These are phyloP conservation scores for Heterocephalus glaber DNA, from an alignment of 2,113 vertebrate species.

Conservation along the genomic window DNA sequence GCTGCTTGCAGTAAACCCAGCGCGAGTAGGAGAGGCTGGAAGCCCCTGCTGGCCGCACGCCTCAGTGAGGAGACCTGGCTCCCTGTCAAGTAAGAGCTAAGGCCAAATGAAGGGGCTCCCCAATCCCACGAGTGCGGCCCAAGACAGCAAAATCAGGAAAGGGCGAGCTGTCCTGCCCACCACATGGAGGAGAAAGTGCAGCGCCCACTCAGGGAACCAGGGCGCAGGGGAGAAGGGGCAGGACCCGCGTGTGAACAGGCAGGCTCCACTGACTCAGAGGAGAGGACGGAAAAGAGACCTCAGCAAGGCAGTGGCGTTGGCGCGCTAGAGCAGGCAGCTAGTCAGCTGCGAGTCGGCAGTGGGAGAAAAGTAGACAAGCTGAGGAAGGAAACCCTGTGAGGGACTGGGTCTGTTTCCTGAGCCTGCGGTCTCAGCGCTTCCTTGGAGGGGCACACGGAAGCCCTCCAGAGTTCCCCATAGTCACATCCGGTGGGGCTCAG, in stretches of 20 bases:
- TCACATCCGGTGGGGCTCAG: background rate
- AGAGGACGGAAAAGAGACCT: background rate
- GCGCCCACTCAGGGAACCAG: background rate
- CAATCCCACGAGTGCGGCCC: fast-evolving
- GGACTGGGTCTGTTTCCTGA: background rate
- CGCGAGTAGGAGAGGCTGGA: background rate
- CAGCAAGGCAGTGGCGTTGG: background rate
- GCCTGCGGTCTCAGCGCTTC: too few relatives aligned
- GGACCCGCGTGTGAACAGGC: background rate
- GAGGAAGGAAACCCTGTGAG: background rate
- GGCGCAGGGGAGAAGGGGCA: background rate
- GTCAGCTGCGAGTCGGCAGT: background rate
- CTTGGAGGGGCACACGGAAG: background rate
- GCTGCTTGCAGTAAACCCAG: background rate
- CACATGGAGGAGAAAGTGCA: background rate
- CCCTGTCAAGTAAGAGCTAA: background rate
- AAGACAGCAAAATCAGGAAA: background rate
- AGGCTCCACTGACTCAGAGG: background rate
- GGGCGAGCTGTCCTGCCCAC: background rate
- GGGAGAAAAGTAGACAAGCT: too few relatives aligned
- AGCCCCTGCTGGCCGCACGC: fast-evolving
- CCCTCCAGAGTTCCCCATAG: background rate
- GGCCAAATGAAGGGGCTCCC: background rate
- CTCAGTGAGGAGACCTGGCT: background rate
- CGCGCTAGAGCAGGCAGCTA: background rate